Evolutionary conservation across 1,140 invertebrate species (phyloP), one percentile per base, ranked within the genome.

Genomic region (Macrobrachium nipponense): DNA sequence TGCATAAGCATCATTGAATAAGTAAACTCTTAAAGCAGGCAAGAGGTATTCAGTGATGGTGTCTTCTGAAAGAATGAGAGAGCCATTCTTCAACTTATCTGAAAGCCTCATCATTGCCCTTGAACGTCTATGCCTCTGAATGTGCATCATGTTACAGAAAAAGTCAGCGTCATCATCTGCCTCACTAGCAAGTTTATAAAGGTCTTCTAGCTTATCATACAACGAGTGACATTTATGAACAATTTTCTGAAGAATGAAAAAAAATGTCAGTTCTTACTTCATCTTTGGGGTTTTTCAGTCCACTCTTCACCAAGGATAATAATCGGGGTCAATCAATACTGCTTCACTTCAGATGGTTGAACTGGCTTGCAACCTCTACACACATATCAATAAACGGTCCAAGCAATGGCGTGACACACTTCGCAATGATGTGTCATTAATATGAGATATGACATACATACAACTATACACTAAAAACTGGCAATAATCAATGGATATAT

Each of bases 71-170:
- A 95, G 93, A 61, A 92, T 90, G 88, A 93, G 93, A 0, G 90
- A 90, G 58, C 94, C 90, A 59, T 93, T 93, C 89, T 93, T 94
- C 0, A 93, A 91, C 23, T 80, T 72, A 20, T 87, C 79, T 43
- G 78, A 43, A 11, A 87, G 75, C 60, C 62, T 83, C 59, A 61
- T 17, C 72, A 89, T 89, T 79, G 93, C 90, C 51, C 91, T 95
- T 11, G 94, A 90, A 27, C 95, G 94, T 89, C 97, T 93, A 90
- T 98, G 96, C 18, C 95, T 91, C 92, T 98, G 96, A 61, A 96
- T 91, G 92, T 99, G 98, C 60, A 94, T 93, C 89, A 98, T 95
- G 90, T 98, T 99, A 89, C 98, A 96, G 90, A 98, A 99, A 92
- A 99, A 98, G 91, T 99, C 97, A 0, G 96, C 94, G 91, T 99